These are phyloP conservation scores for Heliconius sara DNA, from an alignment of 2,888 invertebrate species.

Conservation along the genomic window DNA sequence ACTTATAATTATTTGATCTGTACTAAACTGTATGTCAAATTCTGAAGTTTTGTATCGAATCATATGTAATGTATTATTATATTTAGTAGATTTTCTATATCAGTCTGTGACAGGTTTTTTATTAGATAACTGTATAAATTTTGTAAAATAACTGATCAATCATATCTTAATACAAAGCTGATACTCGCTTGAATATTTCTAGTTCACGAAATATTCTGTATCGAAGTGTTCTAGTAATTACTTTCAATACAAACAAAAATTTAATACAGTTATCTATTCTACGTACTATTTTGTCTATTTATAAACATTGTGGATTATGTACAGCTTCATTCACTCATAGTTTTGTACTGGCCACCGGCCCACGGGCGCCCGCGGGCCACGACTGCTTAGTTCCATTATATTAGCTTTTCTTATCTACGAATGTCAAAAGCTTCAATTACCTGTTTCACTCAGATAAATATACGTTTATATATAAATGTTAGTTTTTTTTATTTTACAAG, in stretches of 20 bases:
- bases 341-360: conserved; percentile 29
- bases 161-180: too few species aligned
- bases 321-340: conserved; percentile 23
- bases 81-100: conserved; percentile 35
- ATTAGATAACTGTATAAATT: neutral
- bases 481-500: conserved; percentile 52
- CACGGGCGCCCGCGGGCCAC: neutral
- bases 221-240: neutral
- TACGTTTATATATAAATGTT: conserved; percentile 63
- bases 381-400: conserved; percentile 49
- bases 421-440: conserved; percentile 63
- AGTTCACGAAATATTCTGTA: too few species aligned
- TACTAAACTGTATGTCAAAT: conserved; percentile 6
- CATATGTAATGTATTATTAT: conserved; percentile 15
- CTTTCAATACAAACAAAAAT: neutral
- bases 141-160: too few species aligned
- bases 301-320: conserved; percentile 33
- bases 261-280: conserved; percentile 35
- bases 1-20: conserved; percentile 3
- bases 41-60: conserved; percentile 29
- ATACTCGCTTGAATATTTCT: too few species aligned
- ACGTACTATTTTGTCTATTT: conserved; percentile 12
- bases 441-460: conserved; percentile 69
- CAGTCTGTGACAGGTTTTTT: neutral
- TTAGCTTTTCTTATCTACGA: conserved; percentile 56